A percentile compares a stretch with the other conserved stretches of the same genome.
These are phyloP conservation scores for Sander lucioperca DNA, from an alignment of 2,113 vertebrate species.

Conservation along the genomic window DNA sequence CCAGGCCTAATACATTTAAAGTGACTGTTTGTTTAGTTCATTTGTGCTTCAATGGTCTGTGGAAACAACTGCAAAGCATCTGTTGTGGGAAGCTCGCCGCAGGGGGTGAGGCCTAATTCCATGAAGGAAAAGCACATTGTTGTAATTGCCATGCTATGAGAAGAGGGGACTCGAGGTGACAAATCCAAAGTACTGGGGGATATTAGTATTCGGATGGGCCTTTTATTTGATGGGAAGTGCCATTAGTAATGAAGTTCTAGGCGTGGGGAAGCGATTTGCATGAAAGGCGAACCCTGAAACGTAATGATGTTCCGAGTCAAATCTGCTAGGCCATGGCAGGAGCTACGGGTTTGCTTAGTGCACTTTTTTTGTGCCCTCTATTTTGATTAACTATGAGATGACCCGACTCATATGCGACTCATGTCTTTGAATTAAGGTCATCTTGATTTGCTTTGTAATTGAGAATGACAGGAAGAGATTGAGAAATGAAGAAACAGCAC, in stretches of 20 bases:
- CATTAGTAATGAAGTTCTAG: constrained; percentile 82
- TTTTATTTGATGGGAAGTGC: constrained; percentile 76
- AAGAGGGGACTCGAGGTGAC: constrained; percentile 65
- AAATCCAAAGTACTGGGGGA: constrained; percentile 59
- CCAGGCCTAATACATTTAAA: constrained; percentile 68
- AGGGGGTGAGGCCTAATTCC: constrained; percentile 73
- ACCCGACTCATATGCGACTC: constrained; percentile 42
- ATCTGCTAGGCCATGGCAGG: constrained; percentile 59
- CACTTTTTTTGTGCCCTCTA: neutral
- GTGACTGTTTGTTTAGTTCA: constrained; percentile 77
- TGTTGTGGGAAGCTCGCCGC: constrained; percentile 69
- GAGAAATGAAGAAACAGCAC: constrained; percentile 38
- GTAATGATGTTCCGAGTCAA: constrained; percentile 76
- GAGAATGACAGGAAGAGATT: constrained; percentile 53
- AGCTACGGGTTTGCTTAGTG: constrained; percentile 41
- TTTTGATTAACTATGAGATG: constrained; percentile 69
- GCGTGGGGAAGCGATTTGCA: constrained; percentile 79
- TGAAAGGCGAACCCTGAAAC: constrained; percentile 73
- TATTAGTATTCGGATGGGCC: constrained; percentile 78
- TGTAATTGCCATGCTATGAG: constrained; percentile 74
- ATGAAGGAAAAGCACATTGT: constrained; percentile 73
- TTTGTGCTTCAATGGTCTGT: constrained; percentile 76
- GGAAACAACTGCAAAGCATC: constrained; percentile 73
- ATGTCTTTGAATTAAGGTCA: constrained; percentile 63
- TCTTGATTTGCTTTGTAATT: constrained; percentile 60